A percentile compares a stretch with the other conserved stretches of the same genome.
phyloP scores from a whole-genome alignment of 2,113 vertebrate species.

The Atractosteus spatula region DNA sequence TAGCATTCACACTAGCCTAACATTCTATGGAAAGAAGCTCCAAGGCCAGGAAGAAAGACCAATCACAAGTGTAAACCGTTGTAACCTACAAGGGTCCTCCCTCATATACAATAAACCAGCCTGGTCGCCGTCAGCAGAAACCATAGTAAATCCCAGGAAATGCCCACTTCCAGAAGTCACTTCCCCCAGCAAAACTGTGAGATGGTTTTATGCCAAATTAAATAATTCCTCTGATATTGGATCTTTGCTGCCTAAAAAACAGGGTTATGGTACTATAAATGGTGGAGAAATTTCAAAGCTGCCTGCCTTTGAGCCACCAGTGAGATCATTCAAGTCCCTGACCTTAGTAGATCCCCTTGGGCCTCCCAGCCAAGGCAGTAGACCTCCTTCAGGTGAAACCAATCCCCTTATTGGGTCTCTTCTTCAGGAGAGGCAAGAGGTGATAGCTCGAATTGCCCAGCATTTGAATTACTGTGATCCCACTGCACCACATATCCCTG shows the following conservation, averaged over 20 bases:
- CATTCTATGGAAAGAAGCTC: constrained; percentile 73
- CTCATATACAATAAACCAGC: constrained; percentile 66
- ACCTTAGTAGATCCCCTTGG: constrained; percentile 67
- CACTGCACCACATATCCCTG: constrained; percentile 73
- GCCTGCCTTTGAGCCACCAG: constrained; percentile 58
- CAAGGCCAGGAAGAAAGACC: constrained; percentile 50
- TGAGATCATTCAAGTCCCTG: constrained; percentile 81
- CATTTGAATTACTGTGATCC: constrained; percentile 93
- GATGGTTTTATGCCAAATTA: constrained; percentile 65
- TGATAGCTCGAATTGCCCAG: constrained; percentile 95
- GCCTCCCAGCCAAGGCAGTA: constrained; percentile 60
- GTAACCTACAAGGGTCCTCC: constrained; percentile 60
- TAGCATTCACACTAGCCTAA: constrained; percentile 87
- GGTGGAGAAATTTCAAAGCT: constrained; percentile 59
- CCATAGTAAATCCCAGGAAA: constrained; percentile 52
- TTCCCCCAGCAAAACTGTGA: constrained; percentile 71
- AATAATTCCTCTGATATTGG: constrained; percentile 64
- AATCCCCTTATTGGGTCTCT: constrained; percentile 91
- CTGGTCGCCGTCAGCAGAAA: constrained; percentile 61
- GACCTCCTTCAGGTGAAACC: constrained; percentile 69
- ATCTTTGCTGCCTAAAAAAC: constrained; percentile 55
- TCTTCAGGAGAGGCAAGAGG: constrained; percentile 93
- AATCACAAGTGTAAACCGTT: constrained; percentile 47
- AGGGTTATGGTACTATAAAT: constrained; percentile 59
- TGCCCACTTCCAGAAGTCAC: constrained; percentile 59